Evolutionary conservation across 1,140 invertebrate species (phyloP).

Genomic region (Micrasema longulum): DNA sequence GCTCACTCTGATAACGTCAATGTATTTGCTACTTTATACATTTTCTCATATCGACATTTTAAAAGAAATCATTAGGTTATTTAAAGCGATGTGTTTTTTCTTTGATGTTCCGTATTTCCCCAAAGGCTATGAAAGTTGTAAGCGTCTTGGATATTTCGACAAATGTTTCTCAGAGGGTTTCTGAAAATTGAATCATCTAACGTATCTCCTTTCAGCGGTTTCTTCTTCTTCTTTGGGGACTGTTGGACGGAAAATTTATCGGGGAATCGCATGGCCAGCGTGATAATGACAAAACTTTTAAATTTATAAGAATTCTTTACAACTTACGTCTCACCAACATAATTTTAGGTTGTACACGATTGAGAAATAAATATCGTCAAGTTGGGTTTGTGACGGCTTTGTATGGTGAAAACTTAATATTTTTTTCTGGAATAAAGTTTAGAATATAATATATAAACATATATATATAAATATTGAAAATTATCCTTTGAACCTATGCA

Average conservation of each 20-base stretch:
- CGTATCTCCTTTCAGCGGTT: conserved; percentile 8
- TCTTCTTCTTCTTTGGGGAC: conserved; percentile 17
- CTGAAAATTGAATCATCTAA: conserved; percentile 37
- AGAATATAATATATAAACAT: too few species aligned
- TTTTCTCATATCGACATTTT: conserved; percentile 3
- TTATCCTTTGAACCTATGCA: too few species aligned
- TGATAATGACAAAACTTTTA: conserved; percentile 1
- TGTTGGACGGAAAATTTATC: conserved; percentile 15
- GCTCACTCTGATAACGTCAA: too few species aligned
- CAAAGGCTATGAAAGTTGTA: conserved; percentile 25
- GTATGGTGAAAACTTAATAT: too few species aligned
- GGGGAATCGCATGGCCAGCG: neutral
- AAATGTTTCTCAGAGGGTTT: conserved; percentile 40
- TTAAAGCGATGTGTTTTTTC: conserved; percentile 22
- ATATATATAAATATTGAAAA: too few species aligned
- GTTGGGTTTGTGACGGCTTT: too few species aligned
- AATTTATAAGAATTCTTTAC: neutral
- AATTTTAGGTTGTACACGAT: too few species aligned
- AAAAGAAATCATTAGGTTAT: conserved; percentile 14
- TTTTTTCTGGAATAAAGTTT: too few species aligned
- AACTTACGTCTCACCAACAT: too few species aligned
- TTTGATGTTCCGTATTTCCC: conserved; percentile 39
- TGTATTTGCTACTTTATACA: too few species aligned
- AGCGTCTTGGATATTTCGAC: conserved; percentile 32
- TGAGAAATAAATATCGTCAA: too few species aligned